Evolutionary conservation across 1,140 invertebrate species (phyloP), one percentile per base, ranked within the genome.

Genomic region (Proctacanthus coquilletti): DNA sequence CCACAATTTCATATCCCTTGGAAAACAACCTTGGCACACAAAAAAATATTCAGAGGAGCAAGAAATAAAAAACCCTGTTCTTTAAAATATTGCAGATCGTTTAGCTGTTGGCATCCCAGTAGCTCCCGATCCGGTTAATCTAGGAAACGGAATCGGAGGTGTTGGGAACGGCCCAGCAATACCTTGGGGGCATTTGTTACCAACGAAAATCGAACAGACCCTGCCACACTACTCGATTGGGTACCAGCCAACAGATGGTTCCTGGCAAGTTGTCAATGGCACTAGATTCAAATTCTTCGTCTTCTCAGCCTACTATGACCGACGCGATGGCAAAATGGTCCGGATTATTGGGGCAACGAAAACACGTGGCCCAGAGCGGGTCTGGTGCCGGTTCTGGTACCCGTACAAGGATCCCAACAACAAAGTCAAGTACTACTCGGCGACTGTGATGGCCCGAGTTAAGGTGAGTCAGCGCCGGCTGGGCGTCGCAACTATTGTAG

Each of bases 231-330:
- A 58, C 41, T 60, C 63, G 19, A 51, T 53, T 39, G 67, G 64
- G 49, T 47, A 61, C 1, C 46, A 52, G 40, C 63, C 68, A 41
- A 55, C 50, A 38, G 64, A 69, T 42, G 70, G 68, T 14, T 50
- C 53, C 35, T 73, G 70, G 70, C 69, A 72, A 53, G 62, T 60
- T 42, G 69, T 72, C 38, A 65, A 66, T 37, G 69, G 67, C 25
- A 71, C 40, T 59, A 82, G 80, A 52, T 84, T 75, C 53, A 88
- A 88, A 62, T 92, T 92, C 63, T 89, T 80, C 59, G 84, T 93
- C 13, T 92, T 87, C 52, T 91, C 86, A 2, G 87, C 87, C 21
- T 92, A 80, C 50, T 83, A 77, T 47, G 87, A 92, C 59, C 64
- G 73, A 29, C 67, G 81, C 44, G 72, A 74, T 42, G 69, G 71